Percentiles rank a stretch among this genome's conserved stretches.
Evolutionary conservation across 92 coral and sea anemone genomes (phyloP).

Genomic region (Zoanthus sansibaricus): DNA sequence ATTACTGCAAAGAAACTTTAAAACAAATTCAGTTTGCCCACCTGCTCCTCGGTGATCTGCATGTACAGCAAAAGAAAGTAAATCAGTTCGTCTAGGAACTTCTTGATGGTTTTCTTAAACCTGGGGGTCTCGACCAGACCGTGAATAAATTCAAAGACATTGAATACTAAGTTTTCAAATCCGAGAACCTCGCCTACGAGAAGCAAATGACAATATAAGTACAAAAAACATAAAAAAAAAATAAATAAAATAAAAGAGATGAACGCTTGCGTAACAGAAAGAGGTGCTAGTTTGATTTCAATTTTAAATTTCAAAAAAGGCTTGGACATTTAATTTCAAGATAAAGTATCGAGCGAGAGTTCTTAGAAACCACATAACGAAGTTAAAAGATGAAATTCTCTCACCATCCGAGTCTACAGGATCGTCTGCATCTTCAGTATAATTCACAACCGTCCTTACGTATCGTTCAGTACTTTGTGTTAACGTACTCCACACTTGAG

Average conservation of each 20-base stretch:
- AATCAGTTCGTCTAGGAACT: conserved; percentile 82
- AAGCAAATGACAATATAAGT: no score
- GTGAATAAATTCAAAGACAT: conserved; percentile 96
- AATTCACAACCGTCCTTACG: conserved; percentile 93
- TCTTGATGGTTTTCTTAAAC: conserved; percentile 90
- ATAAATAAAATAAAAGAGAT: background rate
- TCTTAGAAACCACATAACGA: background rate
- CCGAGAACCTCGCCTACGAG: conserved; percentile 91
- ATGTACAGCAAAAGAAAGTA: conserved; percentile 92
- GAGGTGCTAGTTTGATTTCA: no score
- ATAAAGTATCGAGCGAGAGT: background rate
- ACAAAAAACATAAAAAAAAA: background rate
- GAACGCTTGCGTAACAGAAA: no score
- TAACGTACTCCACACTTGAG: conserved; percentile 92
- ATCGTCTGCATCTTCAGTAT: conserved; percentile 93
- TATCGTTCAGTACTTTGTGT: conserved; percentile 98
- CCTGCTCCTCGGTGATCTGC: conserved; percentile 99
- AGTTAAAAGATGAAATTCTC: background rate
- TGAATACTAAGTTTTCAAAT: conserved; percentile 95
- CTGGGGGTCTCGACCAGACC: conserved; percentile 92
- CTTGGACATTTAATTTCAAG: no score
- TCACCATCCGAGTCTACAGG: conserved; percentile 99
- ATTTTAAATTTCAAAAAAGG: no score
- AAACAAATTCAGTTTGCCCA: background rate
- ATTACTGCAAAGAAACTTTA: background rate